A percentile compares a stretch with the other conserved stretches of the same genome.
Evolutionary conservation across 1,140 invertebrate genomes (phyloP).

Genomic region (Chymomyza costata): DNA sequence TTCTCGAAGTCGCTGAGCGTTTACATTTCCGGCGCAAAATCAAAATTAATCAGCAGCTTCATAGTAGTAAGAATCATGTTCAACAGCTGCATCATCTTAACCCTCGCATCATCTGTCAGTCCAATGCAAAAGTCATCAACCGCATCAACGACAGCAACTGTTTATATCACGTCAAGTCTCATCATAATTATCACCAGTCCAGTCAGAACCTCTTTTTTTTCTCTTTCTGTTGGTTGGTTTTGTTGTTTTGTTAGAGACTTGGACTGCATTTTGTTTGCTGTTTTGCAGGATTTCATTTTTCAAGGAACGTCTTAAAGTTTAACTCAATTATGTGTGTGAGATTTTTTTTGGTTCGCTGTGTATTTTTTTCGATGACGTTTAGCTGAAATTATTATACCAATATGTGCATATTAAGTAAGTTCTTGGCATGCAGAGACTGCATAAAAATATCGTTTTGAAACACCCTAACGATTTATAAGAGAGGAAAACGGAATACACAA

Average conservation of each 20-base stretch:
- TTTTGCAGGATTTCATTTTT: conserved; percentile 43
- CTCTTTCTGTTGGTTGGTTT: conserved; percentile 9
- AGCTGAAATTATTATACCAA: too few species aligned
- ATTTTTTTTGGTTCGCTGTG: conserved; percentile 1
- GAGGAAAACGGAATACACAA: too few species aligned
- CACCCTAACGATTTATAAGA: too few species aligned
- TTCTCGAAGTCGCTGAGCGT: conserved; percentile 21
- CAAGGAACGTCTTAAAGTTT: conserved; percentile 29
- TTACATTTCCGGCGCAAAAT: conserved; percentile 65
- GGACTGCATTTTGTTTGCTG: conserved; percentile 8
- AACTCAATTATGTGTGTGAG: conserved; percentile 38
- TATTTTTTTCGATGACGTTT: background rate
- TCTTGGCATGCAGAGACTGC: too few species aligned
- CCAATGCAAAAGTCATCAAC: conserved; percentile 38
- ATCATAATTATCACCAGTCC: conserved; percentile 60
- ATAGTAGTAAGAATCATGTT: conserved; percentile 30
- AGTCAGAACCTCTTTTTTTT: conserved; percentile 9
- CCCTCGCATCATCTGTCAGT: conserved; percentile 14
- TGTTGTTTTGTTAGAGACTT: background rate
- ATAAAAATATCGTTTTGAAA: too few species aligned
- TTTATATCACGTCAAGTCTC: conserved; percentile 23
- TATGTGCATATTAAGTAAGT: too few species aligned
- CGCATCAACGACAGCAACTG: conserved; percentile 35
- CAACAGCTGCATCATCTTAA: conserved; percentile 15
- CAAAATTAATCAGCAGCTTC: conserved; percentile 67